Conservation (phyloP, 2,797 vertebrate species). For the Pempheris klunzingeri region DNA sequence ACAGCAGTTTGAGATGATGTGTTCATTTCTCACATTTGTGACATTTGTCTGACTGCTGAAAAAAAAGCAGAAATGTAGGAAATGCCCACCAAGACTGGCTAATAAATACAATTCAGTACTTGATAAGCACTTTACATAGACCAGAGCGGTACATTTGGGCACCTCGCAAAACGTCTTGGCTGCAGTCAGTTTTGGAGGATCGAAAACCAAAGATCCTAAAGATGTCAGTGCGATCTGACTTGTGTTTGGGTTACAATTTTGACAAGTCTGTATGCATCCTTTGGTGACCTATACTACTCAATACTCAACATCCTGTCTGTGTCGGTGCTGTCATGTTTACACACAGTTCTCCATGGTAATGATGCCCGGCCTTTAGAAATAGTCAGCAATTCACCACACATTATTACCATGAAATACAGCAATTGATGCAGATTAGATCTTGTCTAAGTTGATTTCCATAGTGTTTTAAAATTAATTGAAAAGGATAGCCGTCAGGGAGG, state of each 20-base stretch:
- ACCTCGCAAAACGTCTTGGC: too few relatives aligned
- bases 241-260: too few relatives aligned
- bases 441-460: background rate
- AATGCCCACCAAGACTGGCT: background rate
- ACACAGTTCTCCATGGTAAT: background rate
- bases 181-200: too few relatives aligned
- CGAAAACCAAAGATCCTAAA: too few relatives aligned
- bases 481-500: background rate
- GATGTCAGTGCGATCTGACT: too few relatives aligned
- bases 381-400: background rate
- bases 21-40: slow-evolving; percentile 66
- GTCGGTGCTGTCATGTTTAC: background rate
- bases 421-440: background rate
- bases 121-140: too few relatives aligned
- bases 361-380: background rate
- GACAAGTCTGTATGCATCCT: too few relatives aligned
- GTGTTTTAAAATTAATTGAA: background rate
- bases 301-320: background rate
- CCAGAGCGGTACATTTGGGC: too few relatives aligned
- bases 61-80: too few relatives aligned
- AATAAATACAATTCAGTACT: background rate
- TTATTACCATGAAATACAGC: background rate
- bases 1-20: slow-evolving; percentile 52
- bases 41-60: slow-evolving; percentile 61
- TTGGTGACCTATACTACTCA: background rate